Evolutionary conservation across 1,140 invertebrate species (phyloP), one percentile per base, ranked within the genome.

Genomic region (Orussus abietinus): DNA sequence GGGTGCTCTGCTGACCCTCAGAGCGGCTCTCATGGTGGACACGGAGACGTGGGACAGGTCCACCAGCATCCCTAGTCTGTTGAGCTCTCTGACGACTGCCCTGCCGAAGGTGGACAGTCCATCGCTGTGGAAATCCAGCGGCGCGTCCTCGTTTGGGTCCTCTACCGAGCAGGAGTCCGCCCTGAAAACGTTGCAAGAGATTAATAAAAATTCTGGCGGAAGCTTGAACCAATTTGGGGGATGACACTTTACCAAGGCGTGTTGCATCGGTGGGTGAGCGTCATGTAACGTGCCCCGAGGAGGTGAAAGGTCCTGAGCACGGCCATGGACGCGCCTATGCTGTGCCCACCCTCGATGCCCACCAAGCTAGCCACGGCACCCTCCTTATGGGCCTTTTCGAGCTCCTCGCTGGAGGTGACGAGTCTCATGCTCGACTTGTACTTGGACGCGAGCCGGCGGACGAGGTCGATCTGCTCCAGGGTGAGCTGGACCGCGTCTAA

Each of bases 51-150:
- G 90, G 2, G 90, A 92, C 19, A 96, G 76, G 66, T 96, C 92
- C 10, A 95, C 87, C 39, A 96, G 80, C 92, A 96, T 96, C n/a
- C 92, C 92, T 7, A 92, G 70, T 22, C 90, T 79, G 69, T 92
- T 92, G 78, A 92, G 82, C 69, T 92, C 89, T 35, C 79, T 79
- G 17, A 92, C 85, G n/a, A 92, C 83, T 17, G 80, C 82, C 71
- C 85, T 78, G 14, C 85, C 84, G 52, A 86, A 86, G 34, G 42
- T 47, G 6, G 84, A 84, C 5, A 88, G 76, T 11, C 85, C 85
- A 36, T 82, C 78, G 42, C 80, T 80, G 43, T 76, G 80, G 38
- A 69, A 74, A 32, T 70, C 69, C 39, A 75, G 51, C 11, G 72
- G 59, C n/a, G 69, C 57, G 19, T 74, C 72, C 37, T 67, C 64